Evolutionary conservation across 2,113 vertebrate species (phyloP), one percentile per base, ranked within the genome.

Genomic region (Ictidomys tridecemlineatus): DNA sequence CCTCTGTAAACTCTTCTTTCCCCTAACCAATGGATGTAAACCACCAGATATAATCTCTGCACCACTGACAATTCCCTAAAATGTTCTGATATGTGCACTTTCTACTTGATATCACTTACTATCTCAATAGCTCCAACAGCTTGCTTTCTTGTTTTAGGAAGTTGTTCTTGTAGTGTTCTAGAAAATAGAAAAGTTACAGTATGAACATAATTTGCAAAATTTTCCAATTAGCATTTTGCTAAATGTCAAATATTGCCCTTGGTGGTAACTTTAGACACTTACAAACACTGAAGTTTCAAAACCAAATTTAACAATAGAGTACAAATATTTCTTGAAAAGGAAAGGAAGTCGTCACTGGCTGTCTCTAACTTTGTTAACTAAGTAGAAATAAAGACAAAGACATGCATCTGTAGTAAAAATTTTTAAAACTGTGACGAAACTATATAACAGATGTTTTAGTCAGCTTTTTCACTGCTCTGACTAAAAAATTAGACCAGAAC

Each of bases 51-150:
- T n/a, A 85, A 77, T 34, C 17, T 69, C 76, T 45, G 5, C 5
- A 58, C 32, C 80, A 14, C 8, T 53, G 18, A 58, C n/a, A 95
- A 63, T 65, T 91, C 0, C 14, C 39, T 82, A 37, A 88, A 67
- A 65, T 85, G 72, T 83, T 87, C n/a, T 56, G 22, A 63, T n/a
- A 13, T 4, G 34, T 8, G 73, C 24, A n/a, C 22, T 79, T 87
- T 42, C 34, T 76, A 94, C 63, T 3, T 85, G 77, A 65, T 51
- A 48, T 95, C 48, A 97, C 98, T 98, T 98, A 98, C 98, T 88
- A 98, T 98, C 37, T 97, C 95, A 65, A 97, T 92, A 86, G 96
- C 73, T 51, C 98, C 97, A 96, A 98, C 96, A 86, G 93, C 78
- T 93, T 95, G 89, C 30, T 93, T 95, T 95, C 39, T 73, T 61